phyloP scores from a whole-genome alignment of 2,888 invertebrate species.

The Lasius platythorax region DNA sequence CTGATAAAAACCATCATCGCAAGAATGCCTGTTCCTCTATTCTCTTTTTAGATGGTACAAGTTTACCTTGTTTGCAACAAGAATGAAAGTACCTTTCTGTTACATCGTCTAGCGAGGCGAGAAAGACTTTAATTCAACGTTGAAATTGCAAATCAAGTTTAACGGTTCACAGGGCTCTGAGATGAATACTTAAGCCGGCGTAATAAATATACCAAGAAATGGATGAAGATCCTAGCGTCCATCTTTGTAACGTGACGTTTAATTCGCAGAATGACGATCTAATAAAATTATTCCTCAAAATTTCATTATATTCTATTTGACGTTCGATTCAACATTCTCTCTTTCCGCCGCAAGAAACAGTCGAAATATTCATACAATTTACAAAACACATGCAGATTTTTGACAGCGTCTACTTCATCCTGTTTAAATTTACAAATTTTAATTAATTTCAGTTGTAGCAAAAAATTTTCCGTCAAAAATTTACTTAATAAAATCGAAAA shows the following conservation, averaged over 20 bases:
- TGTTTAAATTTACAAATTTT: neutral
- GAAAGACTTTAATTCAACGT: conserved; percentile 44
- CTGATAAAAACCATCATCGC: conserved; percentile 18
- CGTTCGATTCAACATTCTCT: neutral
- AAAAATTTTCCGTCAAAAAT: neutral
- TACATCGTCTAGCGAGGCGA: conserved; percentile 6
- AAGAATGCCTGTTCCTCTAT: neutral
- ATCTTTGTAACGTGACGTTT: conserved; percentile 29
- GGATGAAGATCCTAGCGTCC: neutral
- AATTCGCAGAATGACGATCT: neutral
- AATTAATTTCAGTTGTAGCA: neutral
- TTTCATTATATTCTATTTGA: neutral
- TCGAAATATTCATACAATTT: neutral
- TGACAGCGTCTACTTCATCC: neutral
- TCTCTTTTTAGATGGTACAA: neutral
- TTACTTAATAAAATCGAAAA: neutral
- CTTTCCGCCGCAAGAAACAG: neutral
- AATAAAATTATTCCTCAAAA: neutral
- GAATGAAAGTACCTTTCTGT: conserved; percentile 21
- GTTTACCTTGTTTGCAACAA: neutral
- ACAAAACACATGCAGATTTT: neutral
- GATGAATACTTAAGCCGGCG: conserved; percentile 37
- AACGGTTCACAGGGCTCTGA: conserved; percentile 23
- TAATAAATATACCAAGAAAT: conserved; percentile 37
- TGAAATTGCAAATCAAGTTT: conserved; percentile 55